Evolutionary conservation across 1,140 invertebrate species (phyloP).

Genomic region (Caenorhabditis tropicalis): DNA sequence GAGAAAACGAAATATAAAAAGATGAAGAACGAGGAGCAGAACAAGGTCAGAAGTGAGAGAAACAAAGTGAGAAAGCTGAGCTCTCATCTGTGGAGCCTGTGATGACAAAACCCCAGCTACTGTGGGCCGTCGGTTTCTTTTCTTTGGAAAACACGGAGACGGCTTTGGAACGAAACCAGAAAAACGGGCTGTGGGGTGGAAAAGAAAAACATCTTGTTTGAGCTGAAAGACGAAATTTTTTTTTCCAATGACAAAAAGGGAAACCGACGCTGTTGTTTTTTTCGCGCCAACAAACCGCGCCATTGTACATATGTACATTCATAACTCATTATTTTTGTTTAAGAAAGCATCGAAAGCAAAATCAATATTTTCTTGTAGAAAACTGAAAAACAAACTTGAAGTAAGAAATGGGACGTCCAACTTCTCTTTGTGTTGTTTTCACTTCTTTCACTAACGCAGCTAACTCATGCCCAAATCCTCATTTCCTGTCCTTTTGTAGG

Average conservation of each 20-base stretch:
- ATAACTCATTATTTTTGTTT: constrained; percentile 30
- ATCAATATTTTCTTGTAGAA: not conserved
- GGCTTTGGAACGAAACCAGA: not conserved
- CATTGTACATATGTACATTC: constrained; percentile 35
- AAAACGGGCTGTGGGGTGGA: not conserved
- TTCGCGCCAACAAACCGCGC: not conserved
- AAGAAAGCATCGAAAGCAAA: not conserved
- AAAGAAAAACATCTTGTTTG: not conserved
- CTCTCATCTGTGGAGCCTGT: not conserved
- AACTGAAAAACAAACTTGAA: constrained; percentile 12
- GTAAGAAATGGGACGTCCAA: not conserved
- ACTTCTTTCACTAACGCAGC: not conserved
- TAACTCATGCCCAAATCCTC: not conserved
- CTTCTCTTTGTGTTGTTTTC: constrained; percentile 5
- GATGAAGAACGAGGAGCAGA: not conserved
- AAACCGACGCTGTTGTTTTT: constrained; percentile 22
- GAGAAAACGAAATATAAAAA: constrained; percentile 5
- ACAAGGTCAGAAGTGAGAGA: constrained; percentile 22
- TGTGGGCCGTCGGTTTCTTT: no score
- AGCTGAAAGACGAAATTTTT: not conserved
- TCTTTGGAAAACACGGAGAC: not conserved
- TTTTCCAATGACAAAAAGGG: not conserved
- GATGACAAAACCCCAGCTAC: not conserved
- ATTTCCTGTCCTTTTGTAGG: no score
- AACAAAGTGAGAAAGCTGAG: not conserved